Base-by-base conservation (phyloP, 2,113 vertebrate genomes). In the Condylura cristata region DNA sequence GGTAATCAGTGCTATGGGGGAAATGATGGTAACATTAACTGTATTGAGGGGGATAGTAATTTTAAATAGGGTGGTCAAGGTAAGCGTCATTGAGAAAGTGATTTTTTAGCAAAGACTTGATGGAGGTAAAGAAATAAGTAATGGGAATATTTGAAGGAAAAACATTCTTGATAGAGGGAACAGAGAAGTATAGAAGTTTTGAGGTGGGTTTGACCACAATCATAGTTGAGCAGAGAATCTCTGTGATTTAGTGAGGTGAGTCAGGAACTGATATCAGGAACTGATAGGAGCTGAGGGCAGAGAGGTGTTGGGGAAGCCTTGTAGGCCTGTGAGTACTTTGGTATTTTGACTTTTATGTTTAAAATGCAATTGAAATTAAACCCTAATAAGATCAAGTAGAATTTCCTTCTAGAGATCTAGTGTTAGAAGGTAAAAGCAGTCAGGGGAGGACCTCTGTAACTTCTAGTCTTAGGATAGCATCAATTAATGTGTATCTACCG, bases 401-500 rank as follows among this genome's bases (percentile, higher is more conserved):
- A 32, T 61, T 92, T 95, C 48, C 34, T 84, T 41, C 37, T 44
- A 84, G 60, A 86, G 51, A 70, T 79, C 32, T 58, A 24, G 46
- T 26, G 30, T 96, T 26, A 95, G 71, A 85, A 94, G 90, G 87
- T 95, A 97, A 48, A 97, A 96, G 66, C 66, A 70, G 39, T 91
- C 82, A 68, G 37, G 80, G 68, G 14, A 82, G 53, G 60, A 83
- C 44, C 41, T 46, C 48, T 68, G 3, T 95, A 83, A 90, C 41
- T 90, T 90, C 28, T 95, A 66, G 46, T 87, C 22, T 86, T 92
- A 90, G 60, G 34, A 51, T 82, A 88, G 39, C 41, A 60, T 68
- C 86, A 92, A 85, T 82, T 74, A 93, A 76, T 95, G 82, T 60
- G 44, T 92, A 66, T 92, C 71, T 53, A 60, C 68, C 90, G 89